A percentile compares a stretch with the other conserved stretches of the same genome.
These are phyloP conservation scores for Zaprionus kolodkinae DNA, from an alignment of 1,140 invertebrate species.

Conservation along the genomic window DNA sequence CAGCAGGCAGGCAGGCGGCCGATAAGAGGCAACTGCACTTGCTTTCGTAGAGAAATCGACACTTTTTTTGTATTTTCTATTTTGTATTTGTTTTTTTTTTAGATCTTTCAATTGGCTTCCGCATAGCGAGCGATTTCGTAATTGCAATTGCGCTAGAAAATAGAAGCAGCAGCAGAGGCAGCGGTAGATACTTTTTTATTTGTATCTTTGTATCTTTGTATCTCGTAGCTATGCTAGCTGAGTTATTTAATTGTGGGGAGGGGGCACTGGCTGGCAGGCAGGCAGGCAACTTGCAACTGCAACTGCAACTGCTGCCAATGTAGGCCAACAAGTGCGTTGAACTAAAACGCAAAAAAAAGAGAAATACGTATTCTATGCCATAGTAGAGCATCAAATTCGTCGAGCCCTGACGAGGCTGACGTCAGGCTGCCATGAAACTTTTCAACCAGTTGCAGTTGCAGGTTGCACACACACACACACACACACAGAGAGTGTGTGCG, in stretches of 20 bases:
- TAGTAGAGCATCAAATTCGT: slow-evolving; percentile 35
- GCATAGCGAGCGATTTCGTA: slow-evolving; percentile 65
- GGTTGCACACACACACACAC: neutral
- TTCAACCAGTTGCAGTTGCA: slow-evolving; percentile 1
- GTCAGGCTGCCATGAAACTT: slow-evolving; percentile 32
- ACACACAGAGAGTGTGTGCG: neutral
- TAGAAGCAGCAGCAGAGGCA: slow-evolving; percentile 33
- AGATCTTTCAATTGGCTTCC: slow-evolving; percentile 59
- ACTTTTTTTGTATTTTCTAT: slow-evolving; percentile 1
- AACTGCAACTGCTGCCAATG: slow-evolving; percentile 53
- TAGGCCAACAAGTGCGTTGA: slow-evolving; percentile 82
- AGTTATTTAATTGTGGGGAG: slow-evolving; percentile 54
- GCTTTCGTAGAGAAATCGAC: neutral
- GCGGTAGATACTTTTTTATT: slow-evolving; percentile 21
- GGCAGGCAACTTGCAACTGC: slow-evolving; percentile 22
- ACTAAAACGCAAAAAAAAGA: slow-evolving; percentile 53
- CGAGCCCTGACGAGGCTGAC: slow-evolving; percentile 30
- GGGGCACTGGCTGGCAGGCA: neutral
- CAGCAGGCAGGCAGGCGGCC: neutral
- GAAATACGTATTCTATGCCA: slow-evolving; percentile 10
- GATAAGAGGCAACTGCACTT: slow-evolving; percentile 28
- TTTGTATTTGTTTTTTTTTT: slow-evolving; percentile 37
- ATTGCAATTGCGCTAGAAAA: slow-evolving; percentile 55
- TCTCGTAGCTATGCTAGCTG: slow-evolving; percentile 27
- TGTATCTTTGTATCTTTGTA: slow-evolving; percentile 29